A percentile compares a stretch with the other conserved stretches of the same genome.
Conservation (phyloP, 2,888 invertebrate species). For the Onthophagus sagittarius region DNA sequence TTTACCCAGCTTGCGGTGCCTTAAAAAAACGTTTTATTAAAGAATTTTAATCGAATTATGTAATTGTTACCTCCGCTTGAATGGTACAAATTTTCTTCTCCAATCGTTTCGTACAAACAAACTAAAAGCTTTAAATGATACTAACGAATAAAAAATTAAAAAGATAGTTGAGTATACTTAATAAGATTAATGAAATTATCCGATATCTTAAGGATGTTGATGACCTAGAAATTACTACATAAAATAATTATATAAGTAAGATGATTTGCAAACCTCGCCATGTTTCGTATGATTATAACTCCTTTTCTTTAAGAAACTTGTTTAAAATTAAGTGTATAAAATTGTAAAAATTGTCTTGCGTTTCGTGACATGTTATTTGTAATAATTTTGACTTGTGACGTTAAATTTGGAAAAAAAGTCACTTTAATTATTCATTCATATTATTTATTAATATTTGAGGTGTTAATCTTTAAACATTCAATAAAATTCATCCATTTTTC, state of each 20-base stretch:
- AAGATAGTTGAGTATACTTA: neutral
- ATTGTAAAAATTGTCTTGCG: neutral
- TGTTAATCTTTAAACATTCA: too few species aligned
- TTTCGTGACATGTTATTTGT: neutral
- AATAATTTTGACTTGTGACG: neutral
- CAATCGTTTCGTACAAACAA: neutral
- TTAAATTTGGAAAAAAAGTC: too few species aligned
- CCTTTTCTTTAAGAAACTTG: neutral
- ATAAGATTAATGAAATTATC: too few species aligned
- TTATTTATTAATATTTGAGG: too few species aligned
- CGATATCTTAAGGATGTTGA: too few species aligned
- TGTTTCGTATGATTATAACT: neutral
- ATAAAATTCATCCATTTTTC: too few species aligned
- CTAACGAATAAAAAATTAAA: neutral
- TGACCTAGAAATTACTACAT: too few species aligned
- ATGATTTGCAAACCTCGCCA: too few species aligned
- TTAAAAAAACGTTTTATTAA: neutral
- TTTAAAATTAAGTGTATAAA: neutral
- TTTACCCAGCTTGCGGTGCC: neutral
- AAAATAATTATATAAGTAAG: too few species aligned
- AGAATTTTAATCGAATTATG: neutral
- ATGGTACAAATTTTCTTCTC: neutral
- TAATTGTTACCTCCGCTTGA: neutral
- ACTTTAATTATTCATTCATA: too few species aligned
- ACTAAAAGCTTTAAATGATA: neutral